Evolutionary conservation across 2,113 vertebrate species (phyloP).

Genomic region (Myrmecophaga tridactyla): DNA sequence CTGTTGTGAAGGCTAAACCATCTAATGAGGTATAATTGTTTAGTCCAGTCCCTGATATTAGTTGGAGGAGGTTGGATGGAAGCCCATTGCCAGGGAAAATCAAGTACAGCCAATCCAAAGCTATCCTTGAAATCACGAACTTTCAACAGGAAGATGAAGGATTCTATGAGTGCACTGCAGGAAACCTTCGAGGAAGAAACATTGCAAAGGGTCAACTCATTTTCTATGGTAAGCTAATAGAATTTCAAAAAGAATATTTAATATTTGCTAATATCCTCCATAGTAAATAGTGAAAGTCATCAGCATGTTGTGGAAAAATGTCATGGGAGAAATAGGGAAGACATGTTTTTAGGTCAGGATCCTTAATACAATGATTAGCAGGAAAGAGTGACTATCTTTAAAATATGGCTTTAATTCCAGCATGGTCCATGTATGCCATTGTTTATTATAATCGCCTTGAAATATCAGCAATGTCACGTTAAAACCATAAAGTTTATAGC

Average conservation of each 20-base stretch:
- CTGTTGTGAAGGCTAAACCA: not conserved
- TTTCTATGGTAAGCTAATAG: conserved; percentile 87
- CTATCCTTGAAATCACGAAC: conserved; percentile 90
- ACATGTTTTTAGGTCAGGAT: conserved; percentile 6
- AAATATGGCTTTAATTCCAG: conserved; percentile 20
- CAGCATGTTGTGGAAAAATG: not conserved
- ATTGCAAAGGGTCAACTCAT: conserved; percentile 88
- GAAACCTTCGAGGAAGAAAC: conserved; percentile 88
- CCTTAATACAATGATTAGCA: conserved; percentile 41
- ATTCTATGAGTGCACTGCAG: conserved; percentile 88
- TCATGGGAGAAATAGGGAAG: not conserved
- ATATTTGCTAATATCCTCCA: not conserved
- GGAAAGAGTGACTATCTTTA: conserved; percentile 36
- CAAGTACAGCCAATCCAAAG: conserved; percentile 84
- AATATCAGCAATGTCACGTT: conserved; percentile 15
- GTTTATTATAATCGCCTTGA: conserved; percentile 28
- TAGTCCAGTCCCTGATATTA: conserved; percentile 91
- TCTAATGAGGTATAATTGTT: conserved; percentile 76
- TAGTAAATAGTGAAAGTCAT: not conserved
- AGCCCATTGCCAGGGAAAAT: conserved; percentile 87
- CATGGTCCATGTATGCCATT: not conserved
- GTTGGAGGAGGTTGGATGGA: conserved; percentile 90
- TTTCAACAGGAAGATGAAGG: conserved; percentile 91
- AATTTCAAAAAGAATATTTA: not conserved
- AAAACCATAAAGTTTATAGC: conserved; percentile 36